These are phyloP conservation scores for Pycnonotus jocosus DNA, from an alignment of 2,113 vertebrate genomes.

Conservation along the genomic window DNA sequence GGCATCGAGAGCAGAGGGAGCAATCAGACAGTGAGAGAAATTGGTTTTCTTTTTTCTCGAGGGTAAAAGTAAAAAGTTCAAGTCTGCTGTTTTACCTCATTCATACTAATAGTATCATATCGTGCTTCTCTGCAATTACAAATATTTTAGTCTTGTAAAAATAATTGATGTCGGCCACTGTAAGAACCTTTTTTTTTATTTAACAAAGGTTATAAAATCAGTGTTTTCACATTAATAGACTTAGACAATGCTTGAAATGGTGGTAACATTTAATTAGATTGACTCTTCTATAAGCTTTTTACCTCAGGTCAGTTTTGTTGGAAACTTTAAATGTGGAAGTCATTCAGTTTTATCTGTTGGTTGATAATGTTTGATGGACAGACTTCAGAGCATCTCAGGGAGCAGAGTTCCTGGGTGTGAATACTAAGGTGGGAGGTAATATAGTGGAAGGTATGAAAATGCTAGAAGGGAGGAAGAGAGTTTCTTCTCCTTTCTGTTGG, in stretches of 20 bases:
- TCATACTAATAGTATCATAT: not conserved
- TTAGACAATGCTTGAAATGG: not conserved
- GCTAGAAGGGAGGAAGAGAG: not conserved
- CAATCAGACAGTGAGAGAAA: not conserved
- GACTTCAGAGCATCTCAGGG: not conserved
- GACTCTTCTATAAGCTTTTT: not conserved
- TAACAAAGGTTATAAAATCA: not conserved
- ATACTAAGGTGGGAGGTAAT: not conserved
- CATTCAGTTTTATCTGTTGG: not conserved
- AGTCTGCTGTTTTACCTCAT: not conserved
- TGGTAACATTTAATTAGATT: not conserved
- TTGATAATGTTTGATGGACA: not conserved
- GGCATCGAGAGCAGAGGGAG: not conserved
- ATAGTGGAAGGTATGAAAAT: not conserved
- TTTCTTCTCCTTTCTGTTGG: not conserved
- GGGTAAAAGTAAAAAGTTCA: not conserved
- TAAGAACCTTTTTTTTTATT: not conserved
- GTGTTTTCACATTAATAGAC: not conserved
- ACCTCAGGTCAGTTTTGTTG: not conserved
- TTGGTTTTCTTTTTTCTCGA: not conserved
- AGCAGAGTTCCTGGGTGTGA: not conserved
- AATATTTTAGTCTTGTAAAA: not conserved
- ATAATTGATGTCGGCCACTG: fast-evolving
- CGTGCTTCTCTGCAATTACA: not conserved
- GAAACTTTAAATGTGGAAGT: not conserved